phyloP scores from a whole-genome alignment of 2,113 vertebrate species.

The Mustela lutreola region DNA sequence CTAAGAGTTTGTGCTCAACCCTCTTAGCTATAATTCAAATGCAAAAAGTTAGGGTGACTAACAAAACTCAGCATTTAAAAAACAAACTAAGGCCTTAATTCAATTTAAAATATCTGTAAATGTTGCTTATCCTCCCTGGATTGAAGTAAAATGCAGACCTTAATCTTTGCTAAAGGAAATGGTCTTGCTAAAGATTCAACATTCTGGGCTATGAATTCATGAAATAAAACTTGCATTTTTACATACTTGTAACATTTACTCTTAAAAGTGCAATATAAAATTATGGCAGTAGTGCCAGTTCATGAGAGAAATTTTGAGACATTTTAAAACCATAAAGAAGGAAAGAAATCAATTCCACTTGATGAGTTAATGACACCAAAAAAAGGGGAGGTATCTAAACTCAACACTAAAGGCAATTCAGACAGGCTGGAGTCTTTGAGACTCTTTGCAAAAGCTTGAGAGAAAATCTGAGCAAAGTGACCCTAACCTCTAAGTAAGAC shows the following conservation, averaged over 20 bases:
- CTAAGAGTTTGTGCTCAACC: neutral
- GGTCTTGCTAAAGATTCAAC: slow-evolving; percentile 24
- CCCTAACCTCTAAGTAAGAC: neutral
- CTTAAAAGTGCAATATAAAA: slow-evolving; percentile 22
- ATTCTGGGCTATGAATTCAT: slow-evolving; percentile 1
- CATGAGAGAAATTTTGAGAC: neutral
- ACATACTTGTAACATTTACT: neutral
- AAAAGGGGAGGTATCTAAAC: neutral
- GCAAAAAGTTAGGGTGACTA: neutral
- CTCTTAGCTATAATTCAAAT: neutral
- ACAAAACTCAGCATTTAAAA: slow-evolving; percentile 60
- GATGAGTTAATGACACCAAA: neutral
- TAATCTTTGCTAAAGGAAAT: slow-evolving; percentile 23
- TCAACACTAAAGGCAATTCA: neutral
- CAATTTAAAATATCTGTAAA: slow-evolving; percentile 28
- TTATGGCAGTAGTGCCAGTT: neutral
- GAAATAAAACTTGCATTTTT: slow-evolving; percentile 51
- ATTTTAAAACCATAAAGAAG: neutral
- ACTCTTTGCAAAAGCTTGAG: neutral
- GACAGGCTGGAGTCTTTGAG: neutral
- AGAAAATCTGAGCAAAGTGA: neutral
- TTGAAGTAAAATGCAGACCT: neutral
- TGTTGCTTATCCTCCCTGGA: neutral
- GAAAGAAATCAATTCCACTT: neutral
- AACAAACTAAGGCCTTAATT: slow-evolving; percentile 28